phyloP scores from a whole-genome alignment of 2,888 invertebrate genomes.

The Sminthurides aquaticus region DNA sequence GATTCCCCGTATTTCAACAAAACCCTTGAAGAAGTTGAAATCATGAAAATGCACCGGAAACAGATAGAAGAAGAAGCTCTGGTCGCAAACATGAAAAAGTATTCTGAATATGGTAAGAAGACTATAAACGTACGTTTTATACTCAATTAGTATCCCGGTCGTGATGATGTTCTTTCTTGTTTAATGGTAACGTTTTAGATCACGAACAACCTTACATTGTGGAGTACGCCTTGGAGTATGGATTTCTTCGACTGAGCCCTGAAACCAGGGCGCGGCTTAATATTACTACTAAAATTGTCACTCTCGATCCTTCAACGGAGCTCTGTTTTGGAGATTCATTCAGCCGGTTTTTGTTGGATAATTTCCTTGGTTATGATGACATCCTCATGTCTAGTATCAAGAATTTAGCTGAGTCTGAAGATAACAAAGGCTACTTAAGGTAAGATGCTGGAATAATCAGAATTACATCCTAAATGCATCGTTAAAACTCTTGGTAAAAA shows the following conservation, averaged over 20 bases:
- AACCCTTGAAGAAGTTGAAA: conserved; percentile 41
- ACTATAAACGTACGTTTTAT: too few species aligned
- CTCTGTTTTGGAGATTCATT: conserved; percentile 90
- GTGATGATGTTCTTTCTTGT: too few species aligned
- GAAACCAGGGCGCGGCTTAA: conserved; percentile 76
- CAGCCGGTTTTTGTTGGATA: conserved; percentile 79
- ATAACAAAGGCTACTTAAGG: conserved; percentile 90
- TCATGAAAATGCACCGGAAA: conserved; percentile 38
- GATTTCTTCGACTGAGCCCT: conserved; percentile 78
- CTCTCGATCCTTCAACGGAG: conserved; percentile 77
- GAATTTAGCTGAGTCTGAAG: conserved; percentile 87
- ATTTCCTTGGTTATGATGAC: conserved; percentile 95
- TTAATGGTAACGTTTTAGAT: conserved; percentile 30
- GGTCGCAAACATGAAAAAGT: conserved; percentile 47
- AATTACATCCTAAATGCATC: too few species aligned
- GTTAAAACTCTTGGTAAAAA: too few species aligned
- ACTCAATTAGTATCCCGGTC: too few species aligned
- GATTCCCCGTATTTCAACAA: conserved; percentile 42
- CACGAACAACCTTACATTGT: conserved; percentile 87
- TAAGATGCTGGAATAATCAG: conserved; percentile 45
- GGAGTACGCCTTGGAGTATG: conserved; percentile 96
- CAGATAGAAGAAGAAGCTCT: conserved; percentile 43
- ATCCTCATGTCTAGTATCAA: conserved; percentile 94
- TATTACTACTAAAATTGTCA: conserved; percentile 82
- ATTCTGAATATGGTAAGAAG: conserved; percentile 51